These are phyloP conservation scores for Danionella cerebrum DNA, from an alignment of 2,113 vertebrate species.

Conservation along the genomic window DNA sequence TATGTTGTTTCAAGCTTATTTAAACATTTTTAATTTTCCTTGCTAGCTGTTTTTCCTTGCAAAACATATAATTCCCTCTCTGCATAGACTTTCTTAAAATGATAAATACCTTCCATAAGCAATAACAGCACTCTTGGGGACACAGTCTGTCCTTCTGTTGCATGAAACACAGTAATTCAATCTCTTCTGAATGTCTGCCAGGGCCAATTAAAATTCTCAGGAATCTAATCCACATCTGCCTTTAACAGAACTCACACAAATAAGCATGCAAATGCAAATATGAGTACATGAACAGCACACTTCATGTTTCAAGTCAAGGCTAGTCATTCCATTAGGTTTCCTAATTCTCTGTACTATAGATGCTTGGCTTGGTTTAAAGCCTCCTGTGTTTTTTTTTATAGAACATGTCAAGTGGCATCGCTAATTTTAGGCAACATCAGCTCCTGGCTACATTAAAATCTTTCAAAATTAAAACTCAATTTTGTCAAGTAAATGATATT, in stretches of 20 bases:
- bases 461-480: neutral
- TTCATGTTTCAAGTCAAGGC: neutral
- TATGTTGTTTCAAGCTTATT: neutral
- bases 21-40: neutral
- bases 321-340: neutral
- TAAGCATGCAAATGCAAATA: neutral
- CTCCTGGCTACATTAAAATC: neutral
- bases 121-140: conserved; percentile 28
- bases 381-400: neutral
- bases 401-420: neutral
- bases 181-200: conserved; percentile 23
- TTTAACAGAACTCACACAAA: neutral
- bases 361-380: no score
- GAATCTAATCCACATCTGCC: conserved; percentile 11
- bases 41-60: neutral
- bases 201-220: conserved; percentile 28
- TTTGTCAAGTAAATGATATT: neutral
- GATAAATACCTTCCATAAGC: conserved; percentile 24
- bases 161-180: conserved; percentile 26
- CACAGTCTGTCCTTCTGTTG: conserved; percentile 9
- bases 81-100: conserved; percentile 12
- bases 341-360: no score
- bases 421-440: neutral
- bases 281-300: neutral
- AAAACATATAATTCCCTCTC: conserved; percentile 16